Evolutionary conservation across 1,140 invertebrate species (phyloP), one percentile per base, ranked within the genome.

Genomic region (Aphaenogaster rudis): DNA sequence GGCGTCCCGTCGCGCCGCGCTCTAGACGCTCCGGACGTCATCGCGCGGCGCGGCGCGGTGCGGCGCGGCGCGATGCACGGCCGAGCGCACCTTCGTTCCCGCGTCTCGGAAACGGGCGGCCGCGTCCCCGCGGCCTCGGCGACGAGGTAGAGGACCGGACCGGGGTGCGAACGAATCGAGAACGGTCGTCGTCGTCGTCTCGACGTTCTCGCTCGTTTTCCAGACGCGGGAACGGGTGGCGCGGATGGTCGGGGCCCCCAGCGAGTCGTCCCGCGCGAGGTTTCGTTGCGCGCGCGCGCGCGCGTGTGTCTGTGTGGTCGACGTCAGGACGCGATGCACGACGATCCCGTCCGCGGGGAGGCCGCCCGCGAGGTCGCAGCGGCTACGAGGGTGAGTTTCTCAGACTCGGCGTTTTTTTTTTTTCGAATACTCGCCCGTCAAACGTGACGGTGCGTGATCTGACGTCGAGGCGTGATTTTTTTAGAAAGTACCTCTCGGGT

Each of bases 51-150:
- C 36, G 39, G 69, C 50, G 79, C 48, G 36, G 21, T 15, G 50
- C n/a, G 80, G 33, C 54, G 42, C 79, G 9, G 36, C 79, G 79
- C n/a, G 64, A 28, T 28, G 17, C n/a, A 17, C 45, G 61, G 15
- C 50, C 7, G 21, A 15, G 45, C 9, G 42, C 21, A 59, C 45
- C n/a, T 89, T 89, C 78, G 78, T 90, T 90, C 89, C 88, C 89
- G 86, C 69, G 42, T 89, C 72, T 84, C 74, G 89, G 89, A 90
- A 90, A 36, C 78, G 77, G 63, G 52, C 39, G 36, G 39, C 45
- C 15, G 8, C 13, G 11, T 17, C 42, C 5, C 11, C 3, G 0
- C 5, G 42, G n/a, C 15, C 36, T 1, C 36, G 64, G 13, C n/a
- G n/a, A 6, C 33, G 48, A 81, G 11, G 28, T 17, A 4, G 6